These are phyloP conservation scores for Chaetodon trifasciatus DNA, from an alignment of 2,797 vertebrate species.

Conservation along the genomic window DNA sequence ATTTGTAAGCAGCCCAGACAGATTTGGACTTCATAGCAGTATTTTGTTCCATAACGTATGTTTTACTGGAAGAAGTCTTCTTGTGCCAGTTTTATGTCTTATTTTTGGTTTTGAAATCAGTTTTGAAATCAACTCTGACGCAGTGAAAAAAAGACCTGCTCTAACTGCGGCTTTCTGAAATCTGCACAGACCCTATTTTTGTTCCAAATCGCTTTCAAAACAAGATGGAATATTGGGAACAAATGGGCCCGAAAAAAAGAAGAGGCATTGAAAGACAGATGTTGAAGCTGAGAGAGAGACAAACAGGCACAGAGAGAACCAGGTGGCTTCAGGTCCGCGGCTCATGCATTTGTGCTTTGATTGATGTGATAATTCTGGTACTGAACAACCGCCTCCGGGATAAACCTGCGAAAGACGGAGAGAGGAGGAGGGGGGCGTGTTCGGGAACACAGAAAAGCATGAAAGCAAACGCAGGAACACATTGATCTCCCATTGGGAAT, in stretches of 20 bases:
- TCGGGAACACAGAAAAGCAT: conserved; percentile 39
- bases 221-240: neutral
- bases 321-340: conserved; percentile 61
- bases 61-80: neutral
- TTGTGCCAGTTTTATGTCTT: neutral
- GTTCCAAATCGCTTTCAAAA: conserved; percentile 9
- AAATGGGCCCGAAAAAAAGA: neutral
- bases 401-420: conserved; percentile 35
- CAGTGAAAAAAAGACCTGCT: neutral
- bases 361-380: conserved; percentile 82
- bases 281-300: conserved; percentile 25
- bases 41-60: neutral
- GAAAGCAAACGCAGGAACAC: conserved; percentile 50
- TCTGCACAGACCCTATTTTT: neutral
- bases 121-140: neutral
- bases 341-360: conserved; percentile 64
- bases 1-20: neutral
- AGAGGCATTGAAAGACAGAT: conserved; percentile 14
- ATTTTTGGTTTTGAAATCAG: conserved; percentile 2
- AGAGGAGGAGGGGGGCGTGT: neutral
- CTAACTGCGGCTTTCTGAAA: conserved; percentile 3
- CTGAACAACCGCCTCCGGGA: conserved; percentile 65
- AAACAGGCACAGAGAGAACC: conserved; percentile 36
- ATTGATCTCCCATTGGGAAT: conserved; percentile 32
- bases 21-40: neutral